Evolutionary conservation across 37 sponge, comb jelly and placozoan genomes (phyloP).

Genomic region (Ianthella basta): DNA sequence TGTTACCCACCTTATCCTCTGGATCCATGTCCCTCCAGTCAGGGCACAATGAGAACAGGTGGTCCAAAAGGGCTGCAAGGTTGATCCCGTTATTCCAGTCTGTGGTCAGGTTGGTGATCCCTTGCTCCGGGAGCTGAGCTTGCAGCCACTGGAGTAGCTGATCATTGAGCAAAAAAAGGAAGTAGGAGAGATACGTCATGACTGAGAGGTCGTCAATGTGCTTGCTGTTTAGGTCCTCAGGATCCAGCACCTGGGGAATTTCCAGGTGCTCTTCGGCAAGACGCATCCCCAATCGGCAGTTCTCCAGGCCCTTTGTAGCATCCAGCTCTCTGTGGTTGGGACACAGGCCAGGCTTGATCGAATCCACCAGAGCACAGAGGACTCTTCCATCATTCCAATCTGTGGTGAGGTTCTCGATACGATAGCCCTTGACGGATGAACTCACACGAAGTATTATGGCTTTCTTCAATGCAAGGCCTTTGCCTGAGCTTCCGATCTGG

Average conservation of each 20-base stretch:
- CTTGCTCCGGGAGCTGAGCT: constrained; percentile 59
- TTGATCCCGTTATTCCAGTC: constrained; percentile 90
- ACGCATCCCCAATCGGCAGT: constrained; percentile 76
- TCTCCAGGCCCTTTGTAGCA: constrained; percentile 59
- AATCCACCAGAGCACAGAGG: constrained; percentile 72
- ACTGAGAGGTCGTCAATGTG: constrained; percentile 86
- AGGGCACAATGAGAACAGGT: constrained; percentile 67
- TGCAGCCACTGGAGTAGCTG: constrained; percentile 81
- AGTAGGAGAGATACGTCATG: constrained; percentile 90
- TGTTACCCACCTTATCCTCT: constrained; percentile 65
- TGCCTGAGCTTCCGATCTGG: constrained; percentile 83
- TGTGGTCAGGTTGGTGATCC: constrained; percentile 74
- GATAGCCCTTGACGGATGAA: constrained; percentile 63
- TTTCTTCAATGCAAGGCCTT: constrained; percentile 75
- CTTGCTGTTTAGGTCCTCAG: constrained; percentile 79
- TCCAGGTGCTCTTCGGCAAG: constrained; percentile 72
- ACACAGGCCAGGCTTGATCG: constrained; percentile 83
- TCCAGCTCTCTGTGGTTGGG: constrained; percentile 74
- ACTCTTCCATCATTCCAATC: constrained; percentile 91
- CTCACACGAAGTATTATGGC: constrained; percentile 90
- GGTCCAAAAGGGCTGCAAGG: constrained; percentile 77
- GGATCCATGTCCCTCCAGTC: constrained; percentile 67
- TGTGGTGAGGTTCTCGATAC: constrained; percentile 73
- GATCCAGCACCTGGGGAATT: constrained; percentile 73
- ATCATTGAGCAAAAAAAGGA: constrained; percentile 41